These are phyloP conservation scores for Pogonomyrmex californicus DNA, from an alignment of 1,140 invertebrate genomes.

Conservation along the genomic window DNA sequence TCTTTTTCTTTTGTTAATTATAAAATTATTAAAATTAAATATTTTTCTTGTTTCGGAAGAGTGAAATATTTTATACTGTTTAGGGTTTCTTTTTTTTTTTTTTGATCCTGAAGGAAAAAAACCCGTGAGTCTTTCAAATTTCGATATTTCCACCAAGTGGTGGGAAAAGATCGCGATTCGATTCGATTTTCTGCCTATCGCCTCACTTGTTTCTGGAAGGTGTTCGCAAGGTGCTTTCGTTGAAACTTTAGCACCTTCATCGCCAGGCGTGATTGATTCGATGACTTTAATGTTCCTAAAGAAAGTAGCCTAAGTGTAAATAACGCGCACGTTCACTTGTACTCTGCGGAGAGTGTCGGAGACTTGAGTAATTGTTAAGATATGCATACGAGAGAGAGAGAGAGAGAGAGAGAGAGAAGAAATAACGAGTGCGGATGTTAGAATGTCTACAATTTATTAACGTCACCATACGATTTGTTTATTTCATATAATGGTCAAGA, in stretches of 20 bases:
- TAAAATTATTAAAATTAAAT: conserved; percentile 3
- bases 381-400: conserved; percentile 41
- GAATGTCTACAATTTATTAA: conserved; percentile 21
- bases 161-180: conserved; percentile 34
- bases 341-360: conserved; percentile 48
- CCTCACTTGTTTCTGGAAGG: conserved; percentile 24
- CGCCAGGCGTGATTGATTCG: conserved; percentile 68
- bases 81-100: conserved; percentile 23
- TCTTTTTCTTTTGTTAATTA: not conserved
- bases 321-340: conserved; percentile 67
- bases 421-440: conserved; percentile 25
- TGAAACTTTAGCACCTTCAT: conserved; percentile 29
- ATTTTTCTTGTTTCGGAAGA: not conserved
- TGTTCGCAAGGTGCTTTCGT: not conserved
- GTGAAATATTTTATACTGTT: conserved; percentile 30
- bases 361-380: conserved; percentile 60
- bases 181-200: conserved; percentile 52
- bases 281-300: conserved; percentile 81
- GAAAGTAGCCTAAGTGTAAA: conserved; percentile 77
- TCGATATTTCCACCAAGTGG: conserved; percentile 38
- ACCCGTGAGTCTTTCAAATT: conserved; percentile 75
- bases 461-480: not conserved
- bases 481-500: not conserved
- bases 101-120: conserved; percentile 53
- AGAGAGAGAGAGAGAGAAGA: conserved; percentile 40